phyloP scores from a whole-genome alignment of 2,113 vertebrate genomes.

The Calyptomena viridis region DNA sequence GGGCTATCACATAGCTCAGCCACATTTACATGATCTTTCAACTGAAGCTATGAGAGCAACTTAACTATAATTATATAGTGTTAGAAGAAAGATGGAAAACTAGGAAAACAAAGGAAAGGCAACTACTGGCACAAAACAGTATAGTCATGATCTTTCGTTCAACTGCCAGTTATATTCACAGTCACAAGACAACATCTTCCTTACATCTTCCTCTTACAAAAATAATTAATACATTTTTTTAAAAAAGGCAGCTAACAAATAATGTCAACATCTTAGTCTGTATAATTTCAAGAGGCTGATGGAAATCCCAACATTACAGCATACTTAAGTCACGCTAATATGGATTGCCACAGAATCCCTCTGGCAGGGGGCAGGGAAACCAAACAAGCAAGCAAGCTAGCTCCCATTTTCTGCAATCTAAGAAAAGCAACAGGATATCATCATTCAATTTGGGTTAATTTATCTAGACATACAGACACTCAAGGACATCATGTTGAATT shows the following conservation, averaged over 20 bases:
- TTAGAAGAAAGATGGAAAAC: neutral
- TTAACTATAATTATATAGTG: neutral
- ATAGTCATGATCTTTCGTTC: neutral
- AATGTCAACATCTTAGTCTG: neutral
- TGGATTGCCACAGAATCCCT: neutral
- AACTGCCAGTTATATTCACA: neutral
- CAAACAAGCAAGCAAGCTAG: neutral
- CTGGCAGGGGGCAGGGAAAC: neutral
- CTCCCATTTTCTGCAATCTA: neutral
- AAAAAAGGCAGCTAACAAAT: neutral
- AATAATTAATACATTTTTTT: neutral
- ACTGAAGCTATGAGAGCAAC: neutral
- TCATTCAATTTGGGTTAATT: neutral
- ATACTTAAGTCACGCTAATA: neutral
- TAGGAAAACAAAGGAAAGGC: neutral
- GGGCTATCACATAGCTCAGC: neutral
- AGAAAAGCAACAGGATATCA: neutral
- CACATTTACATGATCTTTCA: conserved; percentile 45
- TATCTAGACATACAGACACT: neutral
- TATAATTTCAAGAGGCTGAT: neutral
- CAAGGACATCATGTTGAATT: neutral
- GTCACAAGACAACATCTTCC: neutral
- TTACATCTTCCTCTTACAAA: neutral
- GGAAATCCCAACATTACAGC: neutral
- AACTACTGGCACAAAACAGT: neutral